Base-by-base conservation (phyloP, 1,140 invertebrate species). In the Tetragnatha versicolor region DNA sequence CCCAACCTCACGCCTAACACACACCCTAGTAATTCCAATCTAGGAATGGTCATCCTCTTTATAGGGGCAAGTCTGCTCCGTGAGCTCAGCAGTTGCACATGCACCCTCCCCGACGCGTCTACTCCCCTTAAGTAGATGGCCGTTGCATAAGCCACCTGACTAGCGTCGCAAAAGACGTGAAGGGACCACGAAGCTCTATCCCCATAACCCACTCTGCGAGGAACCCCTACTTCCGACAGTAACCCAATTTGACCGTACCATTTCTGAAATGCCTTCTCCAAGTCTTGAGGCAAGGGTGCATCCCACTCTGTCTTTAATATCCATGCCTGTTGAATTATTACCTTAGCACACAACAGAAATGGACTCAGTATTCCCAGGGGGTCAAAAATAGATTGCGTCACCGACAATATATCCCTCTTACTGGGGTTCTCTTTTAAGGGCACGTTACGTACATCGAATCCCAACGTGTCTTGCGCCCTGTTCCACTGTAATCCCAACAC, bases 91-190 rank as follows among this genome's bases (percentile, higher is more conserved):
- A 70, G 14, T 37, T 70, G 68, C 10, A 70, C 49, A 39, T 17
- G 37, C 12, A 55, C 68, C 7, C 33, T 51, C 4, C 31, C 27
- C 31, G 49, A 55, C 55, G 35, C 68, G 25, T n/a, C n/a, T n/a
- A n/a, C n/a, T n/a, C 61, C 10, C 35, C 69, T 42, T 58, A 42
- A 25, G 37, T 42, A 65, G 33, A 65, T 51, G n/a, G 27, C 10
- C 22, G 60, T 29, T 20, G 72, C 39, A 63, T 76, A 76, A 37
- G 72, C 72, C 22, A 17, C 39, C 42, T 63, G 20, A 51, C 58
- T 76, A 6, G 39, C 45, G 29, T 76, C 72, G 31, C 20, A 17
- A 63, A 76, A 63, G 25, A 29, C 47, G 27, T 61, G 70, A 4
- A 69, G 10, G 17, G 27, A 33, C 45, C 39, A 14, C n/a, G 10